Evolutionary conservation across 1,140 invertebrate genomes (phyloP), one percentile per base, ranked within the genome.

Genomic region (Cylas formicarius): DNA sequence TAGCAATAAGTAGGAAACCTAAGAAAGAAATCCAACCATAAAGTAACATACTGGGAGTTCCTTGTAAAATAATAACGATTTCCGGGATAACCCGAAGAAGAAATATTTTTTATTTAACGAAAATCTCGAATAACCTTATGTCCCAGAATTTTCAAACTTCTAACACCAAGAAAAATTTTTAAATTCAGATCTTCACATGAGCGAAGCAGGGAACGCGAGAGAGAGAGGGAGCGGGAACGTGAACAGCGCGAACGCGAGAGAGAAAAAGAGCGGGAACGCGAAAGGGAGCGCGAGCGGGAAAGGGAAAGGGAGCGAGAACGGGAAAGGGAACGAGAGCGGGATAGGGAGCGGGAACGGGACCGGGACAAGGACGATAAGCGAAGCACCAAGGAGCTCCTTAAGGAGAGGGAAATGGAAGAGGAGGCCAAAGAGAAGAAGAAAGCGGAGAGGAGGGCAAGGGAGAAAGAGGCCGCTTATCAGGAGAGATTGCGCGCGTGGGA

Each of bases 391-490:
- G 79, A 81, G 44, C 67, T 78, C 40, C 69, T 81, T 16, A 70
- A 82, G 33, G 86, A 90, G 62, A 80, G 89, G 64, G 87, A 91
- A 66, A 78, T 92, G 52, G 90, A 95, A 65, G 90, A 93, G 65
- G 90, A 97, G 64, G 74, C 79, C 2, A 82, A 90, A 41, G 91
- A 97, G 60, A 81, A 86, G 59, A 89, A 91, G 59, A 85, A 92
- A 58, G 71, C 84, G 13, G 92, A 97, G 60, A 82, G 92, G 65
- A 82, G 89, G 68, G 82, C 91, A 0, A 66, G 90, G 14, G 92
- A 97, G 63, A 95, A 95, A 66, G 92, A 97, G 70, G 82, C 83
- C 9, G 85, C 88, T 10, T 97, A 97, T 70, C 90, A 96, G 68
- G 87, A 91, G 67, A 70, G 80, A 57, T 70, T 73, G 8, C 76